Evolutionary conservation across 2,888 invertebrate species (phyloP).

Genomic region (Watsonalla cultraria): DNA sequence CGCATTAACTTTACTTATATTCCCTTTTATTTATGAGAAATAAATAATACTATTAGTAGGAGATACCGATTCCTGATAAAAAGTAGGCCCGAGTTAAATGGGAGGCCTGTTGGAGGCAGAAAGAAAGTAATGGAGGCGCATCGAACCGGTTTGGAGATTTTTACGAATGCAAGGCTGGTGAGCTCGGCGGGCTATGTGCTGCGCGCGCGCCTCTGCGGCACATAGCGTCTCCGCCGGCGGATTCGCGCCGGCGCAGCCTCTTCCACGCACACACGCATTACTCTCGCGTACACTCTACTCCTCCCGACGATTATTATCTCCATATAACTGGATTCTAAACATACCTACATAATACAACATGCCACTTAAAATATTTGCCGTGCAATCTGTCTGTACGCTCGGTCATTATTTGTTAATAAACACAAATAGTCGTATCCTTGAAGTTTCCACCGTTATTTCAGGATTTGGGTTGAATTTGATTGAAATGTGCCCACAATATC

Average conservation of each 20-base stretch:
- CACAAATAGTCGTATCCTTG: conserved; percentile 49
- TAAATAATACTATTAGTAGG: conserved; percentile 79
- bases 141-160: conserved; percentile 78
- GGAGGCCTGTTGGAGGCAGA: conserved; percentile 76
- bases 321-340: conserved; percentile 65
- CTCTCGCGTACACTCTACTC: conserved; percentile 22
- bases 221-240: conserved; percentile 67
- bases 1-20: conserved; percentile 74
- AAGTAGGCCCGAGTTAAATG: conserved; percentile 78
- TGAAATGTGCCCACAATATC: conserved; percentile 38
- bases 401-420: conserved; percentile 52
- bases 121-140: conserved; percentile 78
- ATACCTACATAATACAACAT: conserved; percentile 45
- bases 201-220: conserved; percentile 48
- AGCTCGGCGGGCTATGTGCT: conserved; percentile 62
- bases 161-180: conserved; percentile 77
- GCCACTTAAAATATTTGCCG: conserved; percentile 52
- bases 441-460: conserved; percentile 50
- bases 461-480: conserved; percentile 46
- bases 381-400: conserved; percentile 44
- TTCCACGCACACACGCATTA: conserved; percentile 47
- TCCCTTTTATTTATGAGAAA: conserved; percentile 77
- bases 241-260: conserved; percentile 67
- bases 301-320: conserved; percentile 59
- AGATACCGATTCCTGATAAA: conserved; percentile 79